Base-by-base conservation (phyloP, 2,888 invertebrate genomes). In the Ennomos fuscantarius region DNA sequence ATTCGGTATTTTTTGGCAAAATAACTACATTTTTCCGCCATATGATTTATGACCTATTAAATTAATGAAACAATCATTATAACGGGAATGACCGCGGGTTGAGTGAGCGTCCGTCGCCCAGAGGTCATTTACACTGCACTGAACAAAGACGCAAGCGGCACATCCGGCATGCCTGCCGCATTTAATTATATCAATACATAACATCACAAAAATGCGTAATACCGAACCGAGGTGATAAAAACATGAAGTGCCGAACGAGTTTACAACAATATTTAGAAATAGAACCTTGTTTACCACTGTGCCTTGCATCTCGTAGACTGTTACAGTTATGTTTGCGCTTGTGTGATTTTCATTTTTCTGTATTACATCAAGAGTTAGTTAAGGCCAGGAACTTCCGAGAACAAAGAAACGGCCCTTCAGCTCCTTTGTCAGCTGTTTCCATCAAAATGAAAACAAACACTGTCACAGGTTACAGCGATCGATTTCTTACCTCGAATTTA, bases 341-440 rank as follows among this genome's bases (percentile, higher is more conserved):
- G 39, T 45, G 1, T 37, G 11, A 11, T 11, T 31, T 24, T 10
- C 10, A n/a, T n/a, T n/a, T n/a, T 24, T 10, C 8, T n/a, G 32
- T 11, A 13, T 6, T 8, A 32, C 24, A 24, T 6, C 24, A 33
- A 13, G 34, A 50, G 31, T 2, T 44, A 56, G 6, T 2, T 44
- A 56, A 3, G 55, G 43, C 13, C 43, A 11, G 15, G 36, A 9
- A 9, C 12, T 45, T 24, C 9, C 1, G 24, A 55, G 63, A 63
- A 63, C 62, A 65, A 65, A 66, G 62, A 36, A 61, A 54, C 46
- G 54, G 58, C 58, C 42, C 65, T 63, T 40, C 36, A 64, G 43
- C 54, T 55, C 70, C 73, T 76, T 84, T 85, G 92, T 93, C 94
- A 94, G 94, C 94, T 94, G 94, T 94, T 94, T 93, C 58, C 93